Base-by-base conservation (phyloP, 2,797 vertebrate species). In the Microhierax caerulescens region DNA sequence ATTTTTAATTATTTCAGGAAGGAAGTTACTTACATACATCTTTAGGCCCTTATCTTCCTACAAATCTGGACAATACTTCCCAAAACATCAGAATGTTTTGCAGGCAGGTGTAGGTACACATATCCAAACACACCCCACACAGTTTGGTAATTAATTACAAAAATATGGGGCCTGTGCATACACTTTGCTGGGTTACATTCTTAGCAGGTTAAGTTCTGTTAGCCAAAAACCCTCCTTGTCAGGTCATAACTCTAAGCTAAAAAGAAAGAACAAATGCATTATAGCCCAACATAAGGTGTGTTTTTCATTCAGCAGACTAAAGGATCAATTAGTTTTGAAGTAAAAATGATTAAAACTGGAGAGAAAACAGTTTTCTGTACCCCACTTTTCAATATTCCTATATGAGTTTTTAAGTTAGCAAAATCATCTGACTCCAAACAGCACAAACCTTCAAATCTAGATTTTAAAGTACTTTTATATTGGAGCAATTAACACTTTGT, bases 221-320 rank as follows among this genome's bases (percentile, higher is more conserved):
- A 78, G 20, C 10, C 18, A 79, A 53, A 85, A 72, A 76, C 43
- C 11, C 4, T 2, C 8, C 8, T 51, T 20, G 11, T n/a, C 37
- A 88, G 28, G 21, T 86, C 53, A 39, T 84, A 94, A 86, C 12
- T 88, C 67, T 63, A 51, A 74, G 21, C 8, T 74, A 27, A 53
- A 96, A 92, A 93, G 70, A 89, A 82, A 28, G 28, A 94, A 64
- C 37, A 74, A 2, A 7, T 76, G 32, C 7, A 13, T 30, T 68
- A 69, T 17, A 82, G 37, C 18, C 28, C 13, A 87, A 28, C 11
- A 8, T 50, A 60, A 77, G 28, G 20, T 47, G 56, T 65, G 59
- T 0, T 89, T 96, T 92, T 91, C 67, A 95, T 67, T 94, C n/a
- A 61, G 36, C 11, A 84, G 61, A 61, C 45, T 73, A 76, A 88